Conservation (phyloP, 2,113 vertebrate species). For the Toxotes jaculatrix region DNA sequence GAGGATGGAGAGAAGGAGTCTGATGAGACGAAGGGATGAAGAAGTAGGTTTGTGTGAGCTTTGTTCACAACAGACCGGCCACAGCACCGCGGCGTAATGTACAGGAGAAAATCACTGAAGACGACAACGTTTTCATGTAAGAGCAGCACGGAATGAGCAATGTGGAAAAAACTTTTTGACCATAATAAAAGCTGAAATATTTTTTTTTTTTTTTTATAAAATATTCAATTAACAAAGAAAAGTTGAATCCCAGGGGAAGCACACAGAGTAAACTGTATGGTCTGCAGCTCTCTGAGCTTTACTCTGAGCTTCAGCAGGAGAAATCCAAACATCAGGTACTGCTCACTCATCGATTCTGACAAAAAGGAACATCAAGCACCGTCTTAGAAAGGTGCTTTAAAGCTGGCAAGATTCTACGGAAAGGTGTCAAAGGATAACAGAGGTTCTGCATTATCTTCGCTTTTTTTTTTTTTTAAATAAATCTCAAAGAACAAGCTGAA, state of each 20-base stretch:
- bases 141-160: background rate
- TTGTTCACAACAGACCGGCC: constrained; percentile 33
- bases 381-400: background rate
- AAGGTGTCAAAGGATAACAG: background rate
- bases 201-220: background rate
- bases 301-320: background rate
- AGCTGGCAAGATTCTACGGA: background rate
- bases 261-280: background rate
- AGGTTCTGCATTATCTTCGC: no score
- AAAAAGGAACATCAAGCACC: constrained; percentile 1
- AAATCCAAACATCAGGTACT: background rate
- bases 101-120: background rate
- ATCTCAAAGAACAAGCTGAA: background rate
- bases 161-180: background rate
- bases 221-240: constrained; percentile 8
- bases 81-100: background rate
- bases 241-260: background rate
- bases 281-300: background rate
- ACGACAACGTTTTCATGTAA: background rate
- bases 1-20: constrained; percentile 40
- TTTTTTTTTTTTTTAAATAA: background rate
- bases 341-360: background rate
- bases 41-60: background rate
- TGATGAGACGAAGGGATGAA: constrained; percentile 50
- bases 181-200: background rate